Conservation (phyloP, 2,888 invertebrate genomes). For the Andrena bicolor region DNA sequence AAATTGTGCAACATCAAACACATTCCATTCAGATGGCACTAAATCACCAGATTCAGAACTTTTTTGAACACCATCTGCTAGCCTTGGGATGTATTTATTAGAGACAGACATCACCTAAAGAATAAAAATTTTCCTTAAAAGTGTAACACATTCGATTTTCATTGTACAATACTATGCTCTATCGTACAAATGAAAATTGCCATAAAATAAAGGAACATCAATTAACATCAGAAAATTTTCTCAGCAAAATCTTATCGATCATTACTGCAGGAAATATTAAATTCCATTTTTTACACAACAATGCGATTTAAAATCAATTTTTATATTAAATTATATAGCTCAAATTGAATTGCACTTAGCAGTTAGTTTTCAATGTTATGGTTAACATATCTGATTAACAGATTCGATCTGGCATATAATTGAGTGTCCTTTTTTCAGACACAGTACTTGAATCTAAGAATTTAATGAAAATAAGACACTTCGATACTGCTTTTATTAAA, state of each 20-base stretch:
- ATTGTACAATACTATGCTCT: neutral
- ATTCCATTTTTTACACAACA: neutral
- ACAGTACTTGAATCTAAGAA: too few species aligned
- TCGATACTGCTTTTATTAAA: neutral
- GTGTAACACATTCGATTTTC: slow-evolving; percentile 7
- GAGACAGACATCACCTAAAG: slow-evolving; percentile 85
- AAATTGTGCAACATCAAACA: slow-evolving; percentile 95
- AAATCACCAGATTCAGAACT: slow-evolving; percentile 86
- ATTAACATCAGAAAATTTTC: too few species aligned
- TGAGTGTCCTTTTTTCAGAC: too few species aligned
- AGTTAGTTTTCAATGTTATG: neutral
- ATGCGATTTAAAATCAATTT: neutral
- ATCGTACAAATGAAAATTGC: neutral
- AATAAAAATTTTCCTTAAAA: slow-evolving; percentile 42
- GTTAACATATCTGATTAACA: too few species aligned
- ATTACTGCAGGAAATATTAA: neutral
- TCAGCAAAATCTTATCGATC: neutral
- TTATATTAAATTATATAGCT: neutral
- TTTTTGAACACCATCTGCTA: slow-evolving; percentile 86
- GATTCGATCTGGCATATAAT: too few species aligned
- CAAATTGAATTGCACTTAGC: neutral
- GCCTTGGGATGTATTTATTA: slow-evolving; percentile 87
- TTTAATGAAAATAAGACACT: neutral
- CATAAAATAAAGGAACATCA: too few species aligned
- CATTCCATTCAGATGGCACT: slow-evolving; percentile 91